Evolutionary conservation across 2,113 vertebrate genomes (phyloP), one percentile per base, ranked within the genome.

Genomic region (Lamprotornis superbus): DNA sequence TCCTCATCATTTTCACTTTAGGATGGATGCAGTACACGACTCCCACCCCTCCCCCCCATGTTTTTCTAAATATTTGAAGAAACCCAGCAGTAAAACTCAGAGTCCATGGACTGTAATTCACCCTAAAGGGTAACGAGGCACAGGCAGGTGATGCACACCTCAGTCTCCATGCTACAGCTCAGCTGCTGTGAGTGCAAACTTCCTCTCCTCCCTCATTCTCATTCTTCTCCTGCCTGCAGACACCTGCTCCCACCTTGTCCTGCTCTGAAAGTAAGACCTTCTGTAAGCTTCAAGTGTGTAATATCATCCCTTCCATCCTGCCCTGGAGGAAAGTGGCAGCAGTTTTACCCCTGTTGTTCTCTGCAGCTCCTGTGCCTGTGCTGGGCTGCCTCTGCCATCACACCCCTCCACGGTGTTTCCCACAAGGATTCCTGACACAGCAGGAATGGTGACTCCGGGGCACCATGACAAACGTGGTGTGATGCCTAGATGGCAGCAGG

Each of bases 331-430:
- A 3, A 25, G 18, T 2, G 1, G 50, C 12, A 24, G 60, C 39
- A 75, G 50, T 7, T 83, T 64, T 37, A 9, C 35, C 25, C 9
- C 64, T 12, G 1, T 0, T 60, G 37, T 7, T 56, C 57, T 12
- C 53, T 47, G 42, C 49, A 40, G 40, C 50, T 50, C 15, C 0
- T 10, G 42, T 39, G 25, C 44, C 55, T 15, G 46, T 2, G 4
- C 15, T 37, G 44, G 46, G 35, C n/a, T 35, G 31, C 11, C 60
- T 46, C 30, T 65, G 69, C 39, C 6, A 1, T 12, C 53, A 12
- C 3, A 6, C 2, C 12, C 21, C 27, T 7, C 1, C 40, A 1
- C 18, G 0, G 6, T 1, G 2, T 13, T 19, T 35, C 20, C 47
- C 42, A 10, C 5, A 0, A 4, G 4, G 22, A 15, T 12, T 50